Percentiles rank a stretch among this genome's conserved stretches.
Conservation (phyloP, 2,888 invertebrate species). For the Eupithecia centaureata region DNA sequence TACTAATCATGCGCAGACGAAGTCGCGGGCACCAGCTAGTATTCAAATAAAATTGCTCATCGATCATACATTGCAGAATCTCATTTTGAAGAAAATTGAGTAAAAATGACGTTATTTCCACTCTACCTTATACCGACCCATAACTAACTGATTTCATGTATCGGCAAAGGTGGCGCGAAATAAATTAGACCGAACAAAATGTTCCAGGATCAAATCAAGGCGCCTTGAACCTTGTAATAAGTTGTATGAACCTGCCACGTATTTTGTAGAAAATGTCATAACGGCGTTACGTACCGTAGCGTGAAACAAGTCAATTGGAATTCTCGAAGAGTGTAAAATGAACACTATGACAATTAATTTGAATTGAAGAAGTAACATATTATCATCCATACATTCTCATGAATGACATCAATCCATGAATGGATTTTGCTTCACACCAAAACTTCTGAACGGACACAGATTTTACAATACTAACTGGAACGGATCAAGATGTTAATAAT, state of each 20-base stretch:
- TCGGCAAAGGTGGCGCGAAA: constrained; percentile 7
- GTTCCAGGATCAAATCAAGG: constrained; percentile 23
- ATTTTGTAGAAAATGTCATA: constrained; percentile 20
- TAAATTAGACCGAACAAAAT: constrained; percentile 14
- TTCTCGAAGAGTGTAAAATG: not conserved
- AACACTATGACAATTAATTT: not conserved
- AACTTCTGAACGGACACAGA: too few species aligned
- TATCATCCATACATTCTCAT: too few species aligned
- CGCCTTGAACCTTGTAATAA: constrained; percentile 20
- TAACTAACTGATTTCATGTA: not conserved
- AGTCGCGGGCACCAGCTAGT: too few species aligned
- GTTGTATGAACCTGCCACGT: constrained; percentile 23
- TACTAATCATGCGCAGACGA: too few species aligned
- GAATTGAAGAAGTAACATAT: too few species aligned
- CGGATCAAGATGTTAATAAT: too few species aligned
- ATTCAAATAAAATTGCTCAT: not conserved
- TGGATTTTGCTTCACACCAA: too few species aligned
- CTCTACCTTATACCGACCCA: too few species aligned
- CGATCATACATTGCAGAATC: too few species aligned
- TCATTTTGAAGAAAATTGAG: not conserved
- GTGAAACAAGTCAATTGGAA: not conserved
- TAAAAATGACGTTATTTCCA: not conserved
- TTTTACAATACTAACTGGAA: too few species aligned
- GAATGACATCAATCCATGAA: too few species aligned
- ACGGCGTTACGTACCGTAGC: constrained; percentile 3